Conservation (phyloP, 2,888 invertebrate species). For the Drosophila parthenogenetica region DNA sequence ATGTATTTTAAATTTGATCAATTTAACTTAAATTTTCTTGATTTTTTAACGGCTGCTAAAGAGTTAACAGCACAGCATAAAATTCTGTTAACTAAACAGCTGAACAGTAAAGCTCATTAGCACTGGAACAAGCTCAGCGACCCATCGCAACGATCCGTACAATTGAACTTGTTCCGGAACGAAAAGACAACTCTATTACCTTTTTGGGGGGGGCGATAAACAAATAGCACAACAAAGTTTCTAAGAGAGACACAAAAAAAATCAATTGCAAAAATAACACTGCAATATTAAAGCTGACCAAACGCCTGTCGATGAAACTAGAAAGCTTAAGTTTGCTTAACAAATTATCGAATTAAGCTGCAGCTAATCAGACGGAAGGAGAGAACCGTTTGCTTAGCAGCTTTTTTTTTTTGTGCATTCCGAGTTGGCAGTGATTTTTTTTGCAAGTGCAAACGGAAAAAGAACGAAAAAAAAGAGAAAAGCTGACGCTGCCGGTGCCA, state of each 20-base stretch:
- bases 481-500: slow-evolving; percentile 44
- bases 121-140: background rate
- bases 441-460: slow-evolving; percentile 52
- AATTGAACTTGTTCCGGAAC: slow-evolving; percentile 5
- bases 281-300: slow-evolving; percentile 11
- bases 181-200: slow-evolving; percentile 6
- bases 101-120: background rate
- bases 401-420: slow-evolving; percentile 37
- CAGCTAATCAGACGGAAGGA: slow-evolving; percentile 25
- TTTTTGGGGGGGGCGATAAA: slow-evolving; percentile 44
- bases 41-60: background rate
- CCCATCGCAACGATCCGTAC: background rate
- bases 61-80: background rate
- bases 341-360: slow-evolving; percentile 8
- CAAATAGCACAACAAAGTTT: slow-evolving; percentile 62
- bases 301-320: slow-evolving; percentile 8
- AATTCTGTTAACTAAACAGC: slow-evolving; percentile 6
- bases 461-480: slow-evolving; percentile 31
- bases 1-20: background rate
- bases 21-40: background rate
- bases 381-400: slow-evolving; percentile 9
- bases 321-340: slow-evolving; percentile 12
- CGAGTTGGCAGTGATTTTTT: slow-evolving; percentile 55
- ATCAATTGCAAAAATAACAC: slow-evolving; percentile 50
- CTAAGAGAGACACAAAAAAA: slow-evolving; percentile 47